Evolutionary conservation across 2,888 invertebrate species (phyloP), one percentile per base, ranked within the genome.

Genomic region (Aporophyla nigra): DNA sequence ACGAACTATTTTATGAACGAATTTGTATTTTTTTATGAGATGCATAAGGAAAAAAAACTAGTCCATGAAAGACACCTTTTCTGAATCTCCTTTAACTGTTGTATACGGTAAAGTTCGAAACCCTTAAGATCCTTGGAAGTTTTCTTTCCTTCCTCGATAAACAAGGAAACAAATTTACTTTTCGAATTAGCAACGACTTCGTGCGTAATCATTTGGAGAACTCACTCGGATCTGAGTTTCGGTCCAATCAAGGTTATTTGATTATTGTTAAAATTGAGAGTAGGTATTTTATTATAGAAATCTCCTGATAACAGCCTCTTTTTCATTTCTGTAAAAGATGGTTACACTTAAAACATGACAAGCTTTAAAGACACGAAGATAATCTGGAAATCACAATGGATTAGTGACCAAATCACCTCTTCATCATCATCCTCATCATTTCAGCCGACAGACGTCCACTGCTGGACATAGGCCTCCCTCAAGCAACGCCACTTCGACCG

Each of bases 151-250:
- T 53, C 24, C 24, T 43, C 67, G 54, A 63, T 67, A 27, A 80
- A 61, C 54, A 76, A 71, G 43, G 43, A 68, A 71, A 54, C 54
- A 76, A 71, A 59, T 82, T 62, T 46, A 59, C 65, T 69, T 71
- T 71, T 59, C 56, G 62, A 71, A 65, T 71, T 27, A 81, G 43
- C 10, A 33, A 72, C 40, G 33, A 33, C 54, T 63, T 68, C 40
- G 71, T 61, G 43, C 51, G 59, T 66, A 77, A 70, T 80, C 71
- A 63, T 81, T 71, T 65, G 43, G 33, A 14, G 10, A 56, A 77
- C 24, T 59, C n/a, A 67, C 54, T 75, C n/a, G 10, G 49, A 54
- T 61, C 40, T 46, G 46, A 54, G 54, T n/a, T 73, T 56, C 24
- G 9, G 40, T 21, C 2, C 51, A 61, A 79, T 78, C 61, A 61